phyloP scores from a whole-genome alignment of 2,113 vertebrate genomes.

The Sterrhoptilus dennistouni region DNA sequence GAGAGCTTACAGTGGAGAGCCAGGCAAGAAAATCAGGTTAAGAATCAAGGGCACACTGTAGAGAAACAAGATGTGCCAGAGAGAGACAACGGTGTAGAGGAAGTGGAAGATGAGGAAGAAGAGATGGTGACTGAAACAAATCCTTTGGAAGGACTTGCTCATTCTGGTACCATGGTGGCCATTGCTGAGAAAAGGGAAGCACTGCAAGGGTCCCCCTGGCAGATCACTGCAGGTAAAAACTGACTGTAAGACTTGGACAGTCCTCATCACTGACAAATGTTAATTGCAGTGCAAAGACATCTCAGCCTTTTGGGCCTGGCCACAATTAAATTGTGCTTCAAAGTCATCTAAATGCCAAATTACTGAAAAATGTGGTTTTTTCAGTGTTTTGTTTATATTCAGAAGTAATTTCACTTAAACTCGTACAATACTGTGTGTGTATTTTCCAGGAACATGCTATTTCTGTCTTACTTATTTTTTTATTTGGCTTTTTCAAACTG shows the following conservation, averaged over 20 bases:
- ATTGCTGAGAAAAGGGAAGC: slow-evolving; percentile 77
- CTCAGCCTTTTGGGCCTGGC: neutral
- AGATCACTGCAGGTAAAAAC: slow-evolving; percentile 80
- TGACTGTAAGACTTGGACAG: neutral
- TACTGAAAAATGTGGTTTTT: neutral
- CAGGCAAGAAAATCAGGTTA: slow-evolving; percentile 53
- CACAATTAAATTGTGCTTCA: neutral
- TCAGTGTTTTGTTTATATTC: neutral
- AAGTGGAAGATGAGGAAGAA: slow-evolving; percentile 63
- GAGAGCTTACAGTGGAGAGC: slow-evolving; percentile 83
- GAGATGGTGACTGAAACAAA: slow-evolving; percentile 63
- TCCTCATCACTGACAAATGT: neutral
- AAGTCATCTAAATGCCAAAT: neutral
- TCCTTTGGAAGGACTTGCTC: slow-evolving; percentile 60
- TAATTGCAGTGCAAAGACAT: neutral
- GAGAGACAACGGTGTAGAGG: slow-evolving; percentile 11
- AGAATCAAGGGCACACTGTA: slow-evolving; percentile 27
- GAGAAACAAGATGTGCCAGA: neutral
- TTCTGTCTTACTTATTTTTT: neutral
- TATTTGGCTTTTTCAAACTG: neutral
- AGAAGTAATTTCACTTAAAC: neutral
- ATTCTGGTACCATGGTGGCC: slow-evolving; percentile 57
- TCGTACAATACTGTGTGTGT: neutral
- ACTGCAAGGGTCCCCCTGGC: slow-evolving; percentile 87
- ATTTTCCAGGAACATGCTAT: neutral